These are phyloP conservation scores for Haliclystus octoradiatus DNA, from an alignment of 30 jellyfish, hydroid and myxozoan species.

Conservation along the genomic window DNA sequence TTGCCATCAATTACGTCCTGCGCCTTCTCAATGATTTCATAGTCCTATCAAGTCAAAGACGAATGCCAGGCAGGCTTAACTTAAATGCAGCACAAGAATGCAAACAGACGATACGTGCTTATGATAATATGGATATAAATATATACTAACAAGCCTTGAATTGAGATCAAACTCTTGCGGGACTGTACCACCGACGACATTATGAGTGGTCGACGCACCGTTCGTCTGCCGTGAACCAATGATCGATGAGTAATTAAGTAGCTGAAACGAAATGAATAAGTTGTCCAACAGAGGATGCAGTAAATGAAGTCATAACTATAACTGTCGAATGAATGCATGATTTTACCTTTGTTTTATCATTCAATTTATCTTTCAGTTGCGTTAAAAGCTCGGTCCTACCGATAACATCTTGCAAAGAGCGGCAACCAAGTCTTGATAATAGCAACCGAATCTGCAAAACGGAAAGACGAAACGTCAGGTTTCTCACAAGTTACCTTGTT, in stretches of 20 bases:
- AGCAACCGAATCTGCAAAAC: slow-evolving; percentile 44
- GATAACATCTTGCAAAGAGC: slow-evolving; percentile 33
- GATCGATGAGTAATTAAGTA: slow-evolving; percentile 25
- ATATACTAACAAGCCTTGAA: slow-evolving; percentile 24
- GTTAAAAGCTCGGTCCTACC: slow-evolving; percentile 53
- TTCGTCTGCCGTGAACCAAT: slow-evolving; percentile 14
- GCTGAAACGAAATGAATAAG: slow-evolving; percentile 5
- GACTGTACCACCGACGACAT: slow-evolving; percentile 47
- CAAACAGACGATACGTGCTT: neutral
- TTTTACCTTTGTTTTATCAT: slow-evolving; percentile 61
- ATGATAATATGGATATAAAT: too few species aligned
- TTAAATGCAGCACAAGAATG: neutral
- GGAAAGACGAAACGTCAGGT: neutral
- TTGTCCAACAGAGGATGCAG: neutral
- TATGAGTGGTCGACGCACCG: too few species aligned
- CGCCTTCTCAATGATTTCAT: slow-evolving; percentile 30
- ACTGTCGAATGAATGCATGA: too few species aligned
- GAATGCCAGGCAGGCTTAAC: neutral
- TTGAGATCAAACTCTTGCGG: slow-evolving; percentile 24
- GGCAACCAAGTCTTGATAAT: slow-evolving; percentile 38
- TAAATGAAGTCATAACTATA: neutral
- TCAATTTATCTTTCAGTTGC: slow-evolving; percentile 22
- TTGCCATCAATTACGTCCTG: slow-evolving; percentile 44
- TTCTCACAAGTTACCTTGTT: too few species aligned
- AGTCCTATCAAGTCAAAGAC: slow-evolving; percentile 14